phyloP scores from a whole-genome alignment of 2,888 invertebrate genomes.

The Macrosiphum euphorbiae region DNA sequence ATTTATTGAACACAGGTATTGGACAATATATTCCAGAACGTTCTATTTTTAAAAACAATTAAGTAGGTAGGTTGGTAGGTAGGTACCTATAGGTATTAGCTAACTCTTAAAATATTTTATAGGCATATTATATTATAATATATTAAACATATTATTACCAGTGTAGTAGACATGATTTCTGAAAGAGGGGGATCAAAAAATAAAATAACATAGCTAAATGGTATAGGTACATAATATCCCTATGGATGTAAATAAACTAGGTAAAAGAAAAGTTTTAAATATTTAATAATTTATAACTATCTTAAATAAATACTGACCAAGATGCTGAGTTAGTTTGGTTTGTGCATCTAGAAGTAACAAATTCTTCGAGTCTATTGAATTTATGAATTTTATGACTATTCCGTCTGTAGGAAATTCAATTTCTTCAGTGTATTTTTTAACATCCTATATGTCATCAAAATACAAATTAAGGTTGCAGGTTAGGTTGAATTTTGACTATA shows the following conservation, averaged over 20 bases:
- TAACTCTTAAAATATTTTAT: background rate
- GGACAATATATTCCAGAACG: constrained; percentile 39
- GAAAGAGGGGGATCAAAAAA: too few relatives aligned
- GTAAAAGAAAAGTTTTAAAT: background rate
- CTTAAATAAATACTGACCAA: constrained; percentile 21
- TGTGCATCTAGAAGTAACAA: constrained; percentile 40
- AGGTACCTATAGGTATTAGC: background rate
- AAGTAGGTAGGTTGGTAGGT: too few relatives aligned
- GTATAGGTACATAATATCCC: background rate
- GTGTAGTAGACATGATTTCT: too few relatives aligned
- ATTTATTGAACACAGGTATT: constrained; percentile 43
- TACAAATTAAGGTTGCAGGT: background rate
- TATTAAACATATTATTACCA: background rate
- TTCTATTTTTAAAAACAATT: constrained; percentile 37
- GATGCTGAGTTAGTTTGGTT: constrained; percentile 38
- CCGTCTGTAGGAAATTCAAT: constrained; percentile 58
- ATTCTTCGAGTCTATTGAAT: constrained; percentile 46
- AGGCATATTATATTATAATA: background rate
- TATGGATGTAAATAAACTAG: background rate
- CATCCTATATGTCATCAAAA: constrained; percentile 9
- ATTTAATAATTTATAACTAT: constrained; percentile 1
- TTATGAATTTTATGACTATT: constrained; percentile 50
- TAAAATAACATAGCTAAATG: too few relatives aligned
- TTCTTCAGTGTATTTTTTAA: constrained; percentile 27
- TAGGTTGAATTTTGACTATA: background rate